phyloP scores from a whole-genome alignment of 2,888 invertebrate species.

The Vesta saturnalis region DNA sequence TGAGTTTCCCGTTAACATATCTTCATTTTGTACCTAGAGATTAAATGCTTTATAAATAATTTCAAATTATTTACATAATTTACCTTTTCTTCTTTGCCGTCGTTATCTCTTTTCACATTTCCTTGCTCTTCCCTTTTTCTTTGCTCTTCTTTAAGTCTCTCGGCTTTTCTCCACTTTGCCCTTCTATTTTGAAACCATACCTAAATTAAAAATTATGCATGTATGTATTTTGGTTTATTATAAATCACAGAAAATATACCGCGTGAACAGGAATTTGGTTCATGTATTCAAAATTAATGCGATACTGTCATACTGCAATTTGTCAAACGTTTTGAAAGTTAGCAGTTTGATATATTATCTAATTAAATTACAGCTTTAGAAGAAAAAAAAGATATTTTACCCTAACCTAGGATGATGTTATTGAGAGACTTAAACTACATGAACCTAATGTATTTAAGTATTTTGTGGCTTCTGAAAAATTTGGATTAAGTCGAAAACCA shows the following conservation, averaged over 20 bases:
- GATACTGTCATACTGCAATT: no score
- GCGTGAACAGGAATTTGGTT: slow-evolving; percentile 5
- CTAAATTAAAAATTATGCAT: slow-evolving; percentile 62
- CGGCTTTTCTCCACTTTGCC: slow-evolving; percentile 93
- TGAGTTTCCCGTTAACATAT: slow-evolving; percentile 48
- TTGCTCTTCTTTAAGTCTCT: slow-evolving; percentile 91
- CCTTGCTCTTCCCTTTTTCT: slow-evolving; percentile 82
- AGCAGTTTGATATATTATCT: no score
- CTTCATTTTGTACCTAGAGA: slow-evolving; percentile 18
- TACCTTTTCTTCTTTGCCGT: slow-evolving; percentile 70
- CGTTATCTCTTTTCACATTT: slow-evolving; percentile 69
- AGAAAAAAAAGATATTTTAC: no score
- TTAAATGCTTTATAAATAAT: not conserved
- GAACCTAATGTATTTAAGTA: no score
- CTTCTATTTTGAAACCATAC: slow-evolving; percentile 95
- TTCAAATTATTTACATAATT: not conserved
- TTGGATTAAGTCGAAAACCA: no score
- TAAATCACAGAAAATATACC: not conserved
- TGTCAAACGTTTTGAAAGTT: no score
- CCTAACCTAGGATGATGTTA: no score
- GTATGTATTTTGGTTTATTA: not conserved
- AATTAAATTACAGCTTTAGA: no score
- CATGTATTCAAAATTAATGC: not conserved
- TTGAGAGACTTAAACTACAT: no score
- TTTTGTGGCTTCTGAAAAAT: no score